These are phyloP conservation scores for Dione vanillae DNA, from an alignment of 2,888 invertebrate species.

Conservation along the genomic window DNA sequence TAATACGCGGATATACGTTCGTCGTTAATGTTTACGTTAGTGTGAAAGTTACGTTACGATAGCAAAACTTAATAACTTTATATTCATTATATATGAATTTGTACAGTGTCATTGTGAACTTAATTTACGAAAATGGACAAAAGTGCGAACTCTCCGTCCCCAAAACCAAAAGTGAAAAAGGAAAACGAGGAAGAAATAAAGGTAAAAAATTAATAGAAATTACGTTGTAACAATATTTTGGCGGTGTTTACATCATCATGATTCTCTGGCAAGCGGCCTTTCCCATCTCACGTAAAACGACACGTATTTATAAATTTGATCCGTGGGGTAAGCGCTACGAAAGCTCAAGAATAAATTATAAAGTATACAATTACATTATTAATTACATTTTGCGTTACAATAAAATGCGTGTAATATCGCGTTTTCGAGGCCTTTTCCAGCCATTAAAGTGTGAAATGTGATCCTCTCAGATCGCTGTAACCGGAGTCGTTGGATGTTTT, in stretches of 20 bases:
- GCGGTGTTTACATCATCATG: constrained; percentile 69
- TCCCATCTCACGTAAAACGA: constrained; percentile 74
- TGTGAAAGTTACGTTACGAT: constrained; percentile 55
- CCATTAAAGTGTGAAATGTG: constrained; percentile 84
- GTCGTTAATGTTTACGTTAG: constrained; percentile 73
- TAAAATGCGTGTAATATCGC: constrained; percentile 84
- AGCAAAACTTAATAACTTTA: constrained; percentile 52
- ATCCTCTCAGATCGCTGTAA: constrained; percentile 84
- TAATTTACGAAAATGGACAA: constrained; percentile 76
- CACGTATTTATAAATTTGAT: constrained; percentile 81
- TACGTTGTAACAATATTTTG: constrained; percentile 55
- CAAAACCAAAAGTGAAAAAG: constrained; percentile 84
- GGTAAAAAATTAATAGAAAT: constrained; percentile 73
- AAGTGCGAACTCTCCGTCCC: constrained; percentile 69
- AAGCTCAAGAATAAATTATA: constrained; percentile 76
- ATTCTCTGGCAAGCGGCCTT: constrained; percentile 76
- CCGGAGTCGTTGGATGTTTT: constrained; percentile 83
- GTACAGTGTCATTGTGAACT: constrained; percentile 44
- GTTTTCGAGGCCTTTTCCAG: constrained; percentile 85
- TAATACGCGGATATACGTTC: constrained; percentile 49
- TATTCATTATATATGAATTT: constrained; percentile 26
- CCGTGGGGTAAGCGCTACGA: constrained; percentile 58
- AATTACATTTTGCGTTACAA: constrained; percentile 83
- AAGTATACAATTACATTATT: constrained; percentile 79
- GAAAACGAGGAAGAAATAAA: constrained; percentile 91